Conservation (phyloP, 2,797 vertebrate species). For the Anguilla marmorata region DNA sequence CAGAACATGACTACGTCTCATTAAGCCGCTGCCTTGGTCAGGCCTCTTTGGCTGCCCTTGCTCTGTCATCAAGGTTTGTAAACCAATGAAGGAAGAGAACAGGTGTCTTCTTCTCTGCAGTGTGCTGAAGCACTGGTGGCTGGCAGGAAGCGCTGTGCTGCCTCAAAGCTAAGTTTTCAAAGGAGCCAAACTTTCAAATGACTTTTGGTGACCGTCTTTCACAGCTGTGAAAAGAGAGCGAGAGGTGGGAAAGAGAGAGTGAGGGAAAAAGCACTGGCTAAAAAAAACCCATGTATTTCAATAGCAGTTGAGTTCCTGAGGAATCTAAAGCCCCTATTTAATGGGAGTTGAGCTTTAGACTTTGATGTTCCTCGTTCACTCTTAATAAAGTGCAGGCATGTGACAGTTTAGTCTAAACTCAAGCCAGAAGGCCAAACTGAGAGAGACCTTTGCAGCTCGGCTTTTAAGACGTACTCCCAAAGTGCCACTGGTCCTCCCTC, state of each 20-base stretch:
- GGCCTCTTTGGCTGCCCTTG: not conserved
- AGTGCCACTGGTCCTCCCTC: not conserved
- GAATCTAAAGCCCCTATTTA: not conserved
- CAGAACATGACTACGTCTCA: slow-evolving; percentile 8
- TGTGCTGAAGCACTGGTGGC: not conserved
- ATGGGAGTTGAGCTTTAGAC: not conserved
- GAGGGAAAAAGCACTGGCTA: not conserved
- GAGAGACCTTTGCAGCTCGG: not conserved
- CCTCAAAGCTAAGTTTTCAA: not conserved
- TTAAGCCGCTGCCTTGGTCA: not conserved
- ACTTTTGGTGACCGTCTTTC: not conserved
- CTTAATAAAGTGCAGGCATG: slow-evolving; percentile 16
- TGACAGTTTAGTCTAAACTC: not conserved
- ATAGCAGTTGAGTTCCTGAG: not conserved
- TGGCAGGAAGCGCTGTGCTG: not conserved
- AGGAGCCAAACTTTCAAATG: not conserved
- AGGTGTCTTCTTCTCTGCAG: not conserved
- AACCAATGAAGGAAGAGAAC: not conserved
- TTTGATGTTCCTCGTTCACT: slow-evolving; percentile 7
- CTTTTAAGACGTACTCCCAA: slow-evolving; percentile 13
- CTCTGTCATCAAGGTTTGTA: not conserved
- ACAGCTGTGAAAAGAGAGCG: not conserved
- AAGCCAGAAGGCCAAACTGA: not conserved
- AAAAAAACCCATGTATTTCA: not conserved
- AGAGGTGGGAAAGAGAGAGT: not conserved